phyloP scores from a whole-genome alignment of 2,888 invertebrate species.

The Zonitis immaculata region DNA sequence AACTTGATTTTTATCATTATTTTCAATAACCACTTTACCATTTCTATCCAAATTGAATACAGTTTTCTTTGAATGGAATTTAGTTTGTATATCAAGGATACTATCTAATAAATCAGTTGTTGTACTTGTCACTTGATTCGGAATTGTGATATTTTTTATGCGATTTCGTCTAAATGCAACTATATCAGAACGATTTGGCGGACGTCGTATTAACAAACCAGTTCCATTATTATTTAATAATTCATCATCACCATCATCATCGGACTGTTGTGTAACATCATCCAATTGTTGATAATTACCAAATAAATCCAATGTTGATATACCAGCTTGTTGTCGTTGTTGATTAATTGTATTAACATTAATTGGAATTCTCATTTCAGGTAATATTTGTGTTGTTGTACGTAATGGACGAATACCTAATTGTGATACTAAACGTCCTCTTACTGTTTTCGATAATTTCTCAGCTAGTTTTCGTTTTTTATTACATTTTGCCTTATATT shows the following conservation, averaged over 20 bases:
- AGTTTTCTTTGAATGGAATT: conserved; percentile 63
- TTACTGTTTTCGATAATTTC: conserved; percentile 43
- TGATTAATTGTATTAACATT: no score
- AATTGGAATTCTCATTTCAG: conserved; percentile 40
- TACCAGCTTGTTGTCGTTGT: conserved; percentile 53
- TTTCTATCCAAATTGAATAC: conserved; percentile 57
- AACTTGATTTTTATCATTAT: conserved; percentile 28
- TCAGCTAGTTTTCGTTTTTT: no score
- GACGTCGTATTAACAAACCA: conserved; percentile 41
- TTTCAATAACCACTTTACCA: conserved; percentile 59
- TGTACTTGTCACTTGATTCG: conserved; percentile 47
- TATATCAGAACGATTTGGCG: conserved; percentile 49
- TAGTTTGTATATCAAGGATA: conserved; percentile 66
- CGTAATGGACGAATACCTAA: conserved; percentile 50
- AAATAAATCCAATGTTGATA: conserved; percentile 59
- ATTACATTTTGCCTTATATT: no score
- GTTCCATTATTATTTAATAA: conserved; percentile 9
- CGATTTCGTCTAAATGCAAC: conserved; percentile 39
- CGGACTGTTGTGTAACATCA: conserved; percentile 55
- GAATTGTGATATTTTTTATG: conserved; percentile 49
- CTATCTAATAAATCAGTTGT: conserved; percentile 61
- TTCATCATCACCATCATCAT: conserved; percentile 23
- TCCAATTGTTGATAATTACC: conserved; percentile 66
- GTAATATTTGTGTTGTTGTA: conserved; percentile 38
- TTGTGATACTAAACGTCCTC: conserved; percentile 51